phyloP scores from a whole-genome alignment of 2,888 invertebrate genomes.

The Melinopterus prodromus region DNA sequence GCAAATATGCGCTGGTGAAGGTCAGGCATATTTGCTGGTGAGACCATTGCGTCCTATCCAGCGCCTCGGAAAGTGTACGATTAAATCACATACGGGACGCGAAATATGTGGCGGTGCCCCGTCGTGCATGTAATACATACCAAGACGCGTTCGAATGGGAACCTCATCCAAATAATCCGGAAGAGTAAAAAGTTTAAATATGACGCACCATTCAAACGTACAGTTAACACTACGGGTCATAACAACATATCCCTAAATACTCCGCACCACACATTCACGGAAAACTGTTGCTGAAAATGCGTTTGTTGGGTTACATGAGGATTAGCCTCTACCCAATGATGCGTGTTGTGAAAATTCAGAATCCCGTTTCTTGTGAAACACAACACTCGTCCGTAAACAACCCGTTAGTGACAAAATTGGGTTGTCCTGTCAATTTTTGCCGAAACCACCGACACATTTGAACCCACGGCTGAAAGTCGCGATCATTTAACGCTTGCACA shows the following conservation, averaged over 20 bases:
- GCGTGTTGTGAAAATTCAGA: slow-evolving; percentile 7
- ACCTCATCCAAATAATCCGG: slow-evolving; percentile 13
- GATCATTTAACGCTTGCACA: no score
- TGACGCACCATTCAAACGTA: no score
- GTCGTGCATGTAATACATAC: slow-evolving; percentile 10
- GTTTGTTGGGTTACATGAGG: slow-evolving; percentile 10
- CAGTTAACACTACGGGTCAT: no score
- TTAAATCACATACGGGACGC: not conserved
- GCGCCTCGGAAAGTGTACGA: not conserved
- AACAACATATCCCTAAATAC: no score
- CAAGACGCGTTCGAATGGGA: not conserved
- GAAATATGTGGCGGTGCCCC: not conserved
- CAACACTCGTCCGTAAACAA: slow-evolving; percentile 27
- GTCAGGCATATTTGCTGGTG: no score
- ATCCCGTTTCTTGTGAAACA: slow-evolving; percentile 26
- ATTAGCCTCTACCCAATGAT: slow-evolving; percentile 1
- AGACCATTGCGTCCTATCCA: no score
- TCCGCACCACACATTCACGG: no score
- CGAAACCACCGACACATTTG: no score
- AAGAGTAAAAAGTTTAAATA: slow-evolving; percentile 6
- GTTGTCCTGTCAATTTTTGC: no score
- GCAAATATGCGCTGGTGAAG: no score
- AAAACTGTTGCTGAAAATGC: slow-evolving; percentile 15
- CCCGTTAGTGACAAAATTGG: slow-evolving; percentile 5
- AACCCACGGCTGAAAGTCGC: no score